Evolutionary conservation across 2,113 vertebrate genomes (phyloP), one percentile per base, ranked within the genome.

Genomic region (Cyanistes caeruleus): DNA sequence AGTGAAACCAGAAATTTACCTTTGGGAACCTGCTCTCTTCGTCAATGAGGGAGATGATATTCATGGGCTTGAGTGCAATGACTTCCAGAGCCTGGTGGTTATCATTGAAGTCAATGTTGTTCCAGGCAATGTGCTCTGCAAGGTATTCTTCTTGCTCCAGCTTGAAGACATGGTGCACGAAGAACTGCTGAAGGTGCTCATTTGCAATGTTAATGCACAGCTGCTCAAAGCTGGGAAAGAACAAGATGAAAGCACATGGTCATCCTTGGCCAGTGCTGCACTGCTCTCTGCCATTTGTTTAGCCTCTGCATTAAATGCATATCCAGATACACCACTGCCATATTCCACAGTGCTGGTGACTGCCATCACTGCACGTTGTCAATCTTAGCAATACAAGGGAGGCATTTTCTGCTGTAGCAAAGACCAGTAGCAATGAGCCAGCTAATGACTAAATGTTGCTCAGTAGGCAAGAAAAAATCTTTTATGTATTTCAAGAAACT

Each of bases 151-250:
- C 98, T 96, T 99, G 99, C 96, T 99, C 99, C 96, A 98, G 88
- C 96, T 98, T 99, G 98, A 99, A 99, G 89, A 99, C 97, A 0
- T 99, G 99, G 39, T 82, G 97, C 79, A 99, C 99, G 0, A 99
- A 99, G 96, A 99, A 99, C 98, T 99, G 99, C 98, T 99, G 99
- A 87, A 99, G 98, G 93, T 99, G 99, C 97, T 99, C 99, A 5
- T 99, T 99, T 94, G 99, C 99, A 27, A 98, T 99, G 97, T 99
- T 99, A 97, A 99, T 99, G 98, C 99, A 99, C 76, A 99, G 98
- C 97, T 99, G 99, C 97, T 99, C 99, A 55, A 99, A 99, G 97
- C 99, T 99, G 96, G 8, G 23, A 46, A 52, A 30, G 35, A 52
- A 90, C 13, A 73, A 74, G 79, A 51, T 19, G 63, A 52, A 59